Evolutionary conservation across 2,888 invertebrate species (phyloP), one percentile per base, ranked within the genome.

Genomic region (Leucophenga montana): DNA sequence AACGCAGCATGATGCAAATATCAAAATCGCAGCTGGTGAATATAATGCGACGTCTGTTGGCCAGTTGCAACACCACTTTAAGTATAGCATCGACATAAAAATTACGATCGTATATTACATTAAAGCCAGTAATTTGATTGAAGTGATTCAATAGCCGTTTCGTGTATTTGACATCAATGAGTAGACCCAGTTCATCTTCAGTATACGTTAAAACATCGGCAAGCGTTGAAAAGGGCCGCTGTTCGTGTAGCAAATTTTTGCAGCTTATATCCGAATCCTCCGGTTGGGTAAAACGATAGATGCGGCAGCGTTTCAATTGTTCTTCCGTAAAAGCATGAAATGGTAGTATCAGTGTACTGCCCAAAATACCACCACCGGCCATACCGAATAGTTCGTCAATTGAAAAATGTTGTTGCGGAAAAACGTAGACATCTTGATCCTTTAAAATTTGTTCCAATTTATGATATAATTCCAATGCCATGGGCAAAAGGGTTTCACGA

Each of bases 121-220:
- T 92, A 68, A 90, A 70, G 94, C 33, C 48, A 2, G 87, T 82
- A 94, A 95, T 22, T 50, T 71, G 67, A 6, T 46, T 22, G 3
- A 2, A 18, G 1, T 67, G 65, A 0, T 64, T 46, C 14, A n/a
- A 6, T 66, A 94, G 87, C 80, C 94, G 92, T 94, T 97, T 95
- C 0, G 96, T 96, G 94, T 97, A 98, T 89, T 99, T 99, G 68
- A 99, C 92, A 90, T 99, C 98, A 71, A 99, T 93, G 88, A 98
- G 97, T 86, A 97, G 97, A 1, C 98, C 98, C 61, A 95, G 93
- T 85, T 94, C 93, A 1, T 90, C 90, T 82, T 96, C 94, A 31
- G 98, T 91, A 62, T 91, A 91, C 78, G 94, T 92, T 18, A 98
- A 90, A 18, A 93, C 93, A 69, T 94, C 92, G 85, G 95, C 92